Conservation (phyloP, 2,797 vertebrate genomes). For the Hydrolagus colliei region DNA sequence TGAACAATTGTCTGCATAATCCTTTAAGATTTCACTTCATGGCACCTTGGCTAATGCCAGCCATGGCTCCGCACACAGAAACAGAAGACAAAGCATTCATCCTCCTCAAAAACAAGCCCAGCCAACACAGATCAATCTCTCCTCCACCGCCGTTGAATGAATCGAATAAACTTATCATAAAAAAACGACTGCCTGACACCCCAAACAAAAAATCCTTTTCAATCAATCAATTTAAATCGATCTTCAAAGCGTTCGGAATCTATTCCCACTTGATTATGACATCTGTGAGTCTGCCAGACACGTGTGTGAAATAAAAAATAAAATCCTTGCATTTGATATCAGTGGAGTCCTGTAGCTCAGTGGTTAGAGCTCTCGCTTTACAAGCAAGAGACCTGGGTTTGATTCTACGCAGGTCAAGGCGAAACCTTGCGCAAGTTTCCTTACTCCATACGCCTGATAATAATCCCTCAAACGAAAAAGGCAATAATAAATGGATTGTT, state of each 20-base stretch:
- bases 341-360: no score
- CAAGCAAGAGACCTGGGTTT: no score
- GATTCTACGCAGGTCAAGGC: no score
- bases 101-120: background rate
- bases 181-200: background rate
- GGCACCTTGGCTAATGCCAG: background rate
- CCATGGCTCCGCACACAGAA: background rate
- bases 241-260: background rate
- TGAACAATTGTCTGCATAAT: background rate
- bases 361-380: no score
- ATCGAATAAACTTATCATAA: background rate
- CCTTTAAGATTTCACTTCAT: background rate
- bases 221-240: background rate
- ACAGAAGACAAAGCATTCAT: conserved; percentile 3
- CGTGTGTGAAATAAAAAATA: background rate
- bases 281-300: background rate
- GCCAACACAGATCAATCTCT: conserved; percentile 14
- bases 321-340: no score
- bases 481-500: no score
- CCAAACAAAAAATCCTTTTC: background rate
- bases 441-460: no score
- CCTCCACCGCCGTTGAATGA: background rate
- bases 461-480: no score
- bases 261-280: background rate
- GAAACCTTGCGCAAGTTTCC: no score